Evolutionary conservation across 2,797 vertebrate genomes (phyloP).

Genomic region (Parauchenoglanis punctatus): DNA sequence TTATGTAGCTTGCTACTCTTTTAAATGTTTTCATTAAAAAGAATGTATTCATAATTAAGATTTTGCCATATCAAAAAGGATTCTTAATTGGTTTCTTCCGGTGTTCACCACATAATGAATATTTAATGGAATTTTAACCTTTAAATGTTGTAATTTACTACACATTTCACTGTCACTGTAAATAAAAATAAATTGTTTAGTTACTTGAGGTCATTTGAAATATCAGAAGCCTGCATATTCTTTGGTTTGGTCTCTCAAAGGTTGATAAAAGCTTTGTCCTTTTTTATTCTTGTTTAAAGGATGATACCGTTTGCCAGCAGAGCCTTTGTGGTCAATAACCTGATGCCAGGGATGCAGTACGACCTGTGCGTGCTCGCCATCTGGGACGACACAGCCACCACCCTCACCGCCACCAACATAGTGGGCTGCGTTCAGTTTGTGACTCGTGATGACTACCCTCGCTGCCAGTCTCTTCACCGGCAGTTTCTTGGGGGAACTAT

Average conservation of each 20-base stretch:
- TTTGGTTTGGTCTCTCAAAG: not conserved
- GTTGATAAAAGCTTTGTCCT: conserved; percentile 15
- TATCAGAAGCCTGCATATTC: not conserved
- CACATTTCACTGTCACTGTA: no score
- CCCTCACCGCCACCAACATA: conserved; percentile 90
- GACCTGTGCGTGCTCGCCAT: conserved; percentile 92
- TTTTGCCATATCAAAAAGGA: no score
- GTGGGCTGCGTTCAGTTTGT: conserved; percentile 91
- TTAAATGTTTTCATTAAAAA: no score
- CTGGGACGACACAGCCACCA: conserved; percentile 92
- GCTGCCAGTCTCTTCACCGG: conserved; percentile 88
- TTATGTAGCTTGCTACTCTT: no score
- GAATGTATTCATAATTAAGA: no score
- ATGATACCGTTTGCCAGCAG: conserved; percentile 93
- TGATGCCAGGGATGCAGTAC: conserved; percentile 89
- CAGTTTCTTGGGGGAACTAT: conserved; percentile 92
- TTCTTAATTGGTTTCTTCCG: no score
- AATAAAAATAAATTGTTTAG: not conserved
- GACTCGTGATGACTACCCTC: conserved; percentile 88
- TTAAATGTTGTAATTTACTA: no score
- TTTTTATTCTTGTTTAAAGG: conserved; percentile 68
- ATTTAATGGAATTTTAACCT: no score
- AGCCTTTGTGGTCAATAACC: conserved; percentile 90
- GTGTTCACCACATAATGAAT: no score
- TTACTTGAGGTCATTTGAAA: not conserved